Evolutionary conservation across 1,140 invertebrate species (phyloP), one percentile per base, ranked within the genome.

Genomic region (Zaprionus capensis): DNA sequence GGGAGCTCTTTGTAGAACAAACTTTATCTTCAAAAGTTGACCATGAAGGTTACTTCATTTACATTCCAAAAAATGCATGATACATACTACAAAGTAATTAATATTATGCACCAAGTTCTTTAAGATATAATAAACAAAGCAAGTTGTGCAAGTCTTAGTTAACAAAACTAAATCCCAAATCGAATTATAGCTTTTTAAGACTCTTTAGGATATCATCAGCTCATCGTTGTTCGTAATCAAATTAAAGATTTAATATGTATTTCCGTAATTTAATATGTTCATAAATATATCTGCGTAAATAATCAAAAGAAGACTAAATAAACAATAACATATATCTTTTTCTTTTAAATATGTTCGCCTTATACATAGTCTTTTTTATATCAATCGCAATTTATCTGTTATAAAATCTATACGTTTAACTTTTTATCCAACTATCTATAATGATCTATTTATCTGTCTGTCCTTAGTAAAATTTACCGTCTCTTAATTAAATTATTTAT

Each of bases 71-170:
- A 31, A 64, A 41, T 71, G 41, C 20, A 17, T 59, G 46, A 20
- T 44, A 46, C 24, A 20, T 44, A 46, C 24, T 53, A 59, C 22
- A 63, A 24, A 36, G 36, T 59, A 28, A 59, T 58, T 34, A 31
- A 64, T 71, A 67, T n/a, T 63, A 28, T 75, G 53, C 53, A 64
- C 56, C 1, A 73, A 51, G 55, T 20, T 71, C 56, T 71, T 53
- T 36, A 71, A 75, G 34, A 64, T 64, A 31, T 31, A 76, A 76
- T 71, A 55, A 76, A 61, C 51, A 59, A 31, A 56, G 56, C 59
- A 75, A 71, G 44, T 61, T 68, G 71, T 61, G 61, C 73, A 71
- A 76, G 53, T 76, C 61, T 22, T 53, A 64, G 7, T 22, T 38
- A 62, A 68, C 28, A 36, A 15, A 62, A 62, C 20, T 20, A 20